phyloP scores from a whole-genome alignment of 2,888 invertebrate genomes.

The Chalcis sispes region DNA sequence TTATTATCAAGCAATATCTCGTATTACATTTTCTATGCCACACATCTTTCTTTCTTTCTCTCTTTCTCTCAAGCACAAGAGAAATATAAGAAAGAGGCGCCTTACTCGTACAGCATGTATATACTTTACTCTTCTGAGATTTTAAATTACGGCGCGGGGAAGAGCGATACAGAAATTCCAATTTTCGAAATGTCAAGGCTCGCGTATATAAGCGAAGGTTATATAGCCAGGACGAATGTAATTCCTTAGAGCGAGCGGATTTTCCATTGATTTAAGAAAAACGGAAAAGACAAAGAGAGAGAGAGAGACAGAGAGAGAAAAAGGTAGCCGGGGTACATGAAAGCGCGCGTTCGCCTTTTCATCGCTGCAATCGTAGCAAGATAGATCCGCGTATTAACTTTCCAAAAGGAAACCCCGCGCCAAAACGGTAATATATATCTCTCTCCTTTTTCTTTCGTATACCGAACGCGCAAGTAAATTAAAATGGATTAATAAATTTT shows the following conservation, averaged over 20 bases:
- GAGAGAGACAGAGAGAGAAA: too few species aligned
- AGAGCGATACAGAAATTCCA: slow-evolving; percentile 48
- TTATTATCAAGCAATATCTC: slow-evolving; percentile 24
- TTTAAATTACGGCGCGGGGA: slow-evolving; percentile 48
- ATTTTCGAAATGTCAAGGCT: slow-evolving; percentile 56
- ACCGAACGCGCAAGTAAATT: slow-evolving; percentile 66
- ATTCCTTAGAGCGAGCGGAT: slow-evolving; percentile 69
- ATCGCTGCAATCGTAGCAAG: too few species aligned
- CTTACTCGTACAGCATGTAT: too few species aligned
- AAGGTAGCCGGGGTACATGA: background rate
- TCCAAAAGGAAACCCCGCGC: slow-evolving; percentile 41
- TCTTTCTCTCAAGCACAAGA: background rate
- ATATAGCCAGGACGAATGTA: slow-evolving; percentile 65
- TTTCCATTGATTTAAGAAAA: slow-evolving; percentile 72
- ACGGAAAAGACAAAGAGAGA: slow-evolving; percentile 42
- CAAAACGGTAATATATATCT: slow-evolving; percentile 68
- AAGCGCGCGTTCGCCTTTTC: background rate
- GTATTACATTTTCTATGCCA: slow-evolving; percentile 10
- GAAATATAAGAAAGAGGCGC: background rate
- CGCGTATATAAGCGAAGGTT: slow-evolving; percentile 41
- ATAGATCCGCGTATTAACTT: slow-evolving; percentile 22
- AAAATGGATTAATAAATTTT: slow-evolving; percentile 74
- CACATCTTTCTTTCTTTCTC: background rate
- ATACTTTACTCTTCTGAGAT: background rate
- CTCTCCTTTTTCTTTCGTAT: background rate